phyloP scores from a whole-genome alignment of 2,113 vertebrate species.

The Tauraco erythrolophus region DNA sequence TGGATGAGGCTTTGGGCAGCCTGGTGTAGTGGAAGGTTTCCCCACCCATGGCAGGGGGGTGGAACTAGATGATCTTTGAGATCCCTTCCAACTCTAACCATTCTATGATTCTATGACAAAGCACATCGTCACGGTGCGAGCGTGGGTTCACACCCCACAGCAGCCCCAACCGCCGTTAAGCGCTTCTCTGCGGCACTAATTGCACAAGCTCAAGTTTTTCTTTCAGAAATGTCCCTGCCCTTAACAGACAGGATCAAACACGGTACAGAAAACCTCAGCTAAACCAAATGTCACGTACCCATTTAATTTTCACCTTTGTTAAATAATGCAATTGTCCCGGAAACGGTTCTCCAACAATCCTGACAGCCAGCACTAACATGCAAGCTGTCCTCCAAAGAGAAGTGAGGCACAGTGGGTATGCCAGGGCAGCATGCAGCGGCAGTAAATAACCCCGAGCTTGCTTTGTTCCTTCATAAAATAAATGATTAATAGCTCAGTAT shows the following conservation, averaged over 20 bases:
- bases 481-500: conserved; percentile 57
- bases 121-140: fast-evolving
- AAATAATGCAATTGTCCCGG: conserved; percentile 32
- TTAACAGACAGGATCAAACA: background rate
- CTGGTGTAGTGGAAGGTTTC: no score
- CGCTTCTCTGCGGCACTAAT: background rate
- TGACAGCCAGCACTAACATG: background rate
- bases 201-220: background rate
- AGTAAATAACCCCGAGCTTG: conserved; percentile 8
- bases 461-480: conserved; percentile 58
- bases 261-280: background rate
- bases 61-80: no score
- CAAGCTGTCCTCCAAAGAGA: conserved; percentile 22
- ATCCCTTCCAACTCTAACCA: no score
- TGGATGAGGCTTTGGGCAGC: no score
- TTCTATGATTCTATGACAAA: no score
- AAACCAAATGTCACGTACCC: background rate
- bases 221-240: background rate
- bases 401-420: conserved; percentile 40
- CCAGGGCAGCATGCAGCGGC: conserved; percentile 37
- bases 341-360: background rate
- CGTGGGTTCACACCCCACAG: background rate
- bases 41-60: no score
- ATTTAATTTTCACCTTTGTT: conserved; percentile 15
- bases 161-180: background rate